Evolutionary conservation across 2,888 invertebrate genomes (phyloP).

Genomic region (Synergus itoensis): DNA sequence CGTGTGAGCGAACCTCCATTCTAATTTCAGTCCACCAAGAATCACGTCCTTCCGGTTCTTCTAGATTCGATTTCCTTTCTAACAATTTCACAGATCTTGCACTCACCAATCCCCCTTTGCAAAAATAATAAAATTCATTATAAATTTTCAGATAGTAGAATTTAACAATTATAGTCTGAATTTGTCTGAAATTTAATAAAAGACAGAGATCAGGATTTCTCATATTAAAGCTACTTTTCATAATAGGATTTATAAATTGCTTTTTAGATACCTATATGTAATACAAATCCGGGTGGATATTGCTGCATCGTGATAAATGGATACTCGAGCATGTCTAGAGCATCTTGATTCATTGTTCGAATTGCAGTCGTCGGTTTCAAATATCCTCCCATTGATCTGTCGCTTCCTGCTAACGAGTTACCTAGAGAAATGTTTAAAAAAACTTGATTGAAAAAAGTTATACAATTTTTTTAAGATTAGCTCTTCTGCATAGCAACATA

Average conservation of each 20-base stretch:
- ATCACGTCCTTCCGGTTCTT: constrained; percentile 94
- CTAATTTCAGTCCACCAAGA: constrained; percentile 98
- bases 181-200: constrained; percentile 6
- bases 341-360: constrained; percentile 86
- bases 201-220: background rate
- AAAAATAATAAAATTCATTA: constrained; percentile 23
- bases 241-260: background rate
- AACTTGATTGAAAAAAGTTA: constrained; percentile 42
- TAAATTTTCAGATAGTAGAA: too few relatives aligned
- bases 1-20: constrained; percentile 96
- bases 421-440: constrained; percentile 79
- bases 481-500: background rate
- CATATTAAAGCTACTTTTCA: background rate
- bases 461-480: constrained; percentile 5
- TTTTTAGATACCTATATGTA: constrained; percentile 86
- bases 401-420: constrained; percentile 86
- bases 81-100: constrained; percentile 91
- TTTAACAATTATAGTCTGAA: too few relatives aligned
- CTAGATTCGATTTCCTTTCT: constrained; percentile 89
- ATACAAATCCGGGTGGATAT: constrained; percentile 93
- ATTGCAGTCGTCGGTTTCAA: constrained; percentile 79
- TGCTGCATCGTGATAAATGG: constrained; percentile 96
- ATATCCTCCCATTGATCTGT: constrained; percentile 82
- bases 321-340: constrained; percentile 94
- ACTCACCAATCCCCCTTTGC: constrained; percentile 87